A percentile compares a stretch with the other conserved stretches of the same genome.
Conservation (phyloP, 1,140 invertebrate species). For the Meloidogyne floridensis region DNA sequence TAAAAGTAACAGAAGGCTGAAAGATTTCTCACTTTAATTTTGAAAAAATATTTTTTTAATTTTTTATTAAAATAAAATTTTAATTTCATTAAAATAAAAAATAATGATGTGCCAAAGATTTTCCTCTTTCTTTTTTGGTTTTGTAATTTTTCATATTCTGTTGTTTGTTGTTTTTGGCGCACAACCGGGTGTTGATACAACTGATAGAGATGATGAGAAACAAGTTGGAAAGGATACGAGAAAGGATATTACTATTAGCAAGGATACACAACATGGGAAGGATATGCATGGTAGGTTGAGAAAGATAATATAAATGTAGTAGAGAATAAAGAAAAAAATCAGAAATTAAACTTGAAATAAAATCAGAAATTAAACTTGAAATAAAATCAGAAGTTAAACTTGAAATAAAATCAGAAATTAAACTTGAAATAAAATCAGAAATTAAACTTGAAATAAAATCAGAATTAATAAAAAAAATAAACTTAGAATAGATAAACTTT, state of each 20-base stretch:
- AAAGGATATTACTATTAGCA: background rate
- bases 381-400: too few species aligned
- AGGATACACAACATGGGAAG: background rate
- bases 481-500: too few species aligned
- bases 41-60: too few species aligned
- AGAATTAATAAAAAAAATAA: too few species aligned
- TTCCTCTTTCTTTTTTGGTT: background rate
- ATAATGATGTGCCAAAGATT: background rate
- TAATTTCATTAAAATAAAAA: background rate
- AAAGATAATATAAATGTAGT: too few species aligned
- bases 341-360: background rate
- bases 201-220: background rate
- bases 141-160: background rate
- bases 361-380: too few species aligned
- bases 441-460: too few species aligned
- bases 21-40: background rate
- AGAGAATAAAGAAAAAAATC: background rate
- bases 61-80: background rate
- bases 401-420: too few species aligned
- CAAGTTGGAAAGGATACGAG: background rate
- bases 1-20: background rate
- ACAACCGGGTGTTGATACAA: background rate
- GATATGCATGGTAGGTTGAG: background rate
- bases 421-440: too few species aligned
- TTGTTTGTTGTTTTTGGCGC: background rate